Evolutionary conservation across 1,140 invertebrate genomes (phyloP).

Genomic region (Drosophila persimilis): DNA sequence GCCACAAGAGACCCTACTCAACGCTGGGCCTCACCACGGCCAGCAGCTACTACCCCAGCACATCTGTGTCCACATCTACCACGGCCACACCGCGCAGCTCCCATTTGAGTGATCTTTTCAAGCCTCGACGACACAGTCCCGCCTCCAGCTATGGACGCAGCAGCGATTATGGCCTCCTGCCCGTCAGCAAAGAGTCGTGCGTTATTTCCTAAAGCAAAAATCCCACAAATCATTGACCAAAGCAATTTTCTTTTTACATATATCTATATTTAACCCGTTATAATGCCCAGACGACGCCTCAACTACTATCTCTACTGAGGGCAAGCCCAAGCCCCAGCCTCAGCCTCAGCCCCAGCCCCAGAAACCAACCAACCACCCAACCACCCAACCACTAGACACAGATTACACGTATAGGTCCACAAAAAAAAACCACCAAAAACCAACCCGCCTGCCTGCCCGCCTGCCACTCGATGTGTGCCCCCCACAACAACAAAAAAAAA

Average conservation of each 20-base stretch:
- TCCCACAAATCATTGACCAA: constrained; percentile 44
- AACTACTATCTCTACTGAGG: constrained; percentile 71
- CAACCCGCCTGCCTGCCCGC: constrained; percentile 66
- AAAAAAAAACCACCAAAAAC: constrained; percentile 7
- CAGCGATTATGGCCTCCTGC: constrained; percentile 40
- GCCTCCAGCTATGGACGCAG: constrained; percentile 43
- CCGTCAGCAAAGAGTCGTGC: constrained; percentile 77
- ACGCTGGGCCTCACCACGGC: too few species aligned
- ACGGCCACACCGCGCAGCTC: constrained; percentile 40
- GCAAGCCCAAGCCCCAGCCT: constrained; percentile 23
- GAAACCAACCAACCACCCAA: constrained; percentile 13
- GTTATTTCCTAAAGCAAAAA: constrained; percentile 68
- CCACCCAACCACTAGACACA: constrained; percentile 4
- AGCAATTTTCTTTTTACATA: constrained; percentile 58
- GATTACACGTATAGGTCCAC: constrained; percentile 26
- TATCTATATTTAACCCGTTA: constrained; percentile 47
- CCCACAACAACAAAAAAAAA: too few species aligned
- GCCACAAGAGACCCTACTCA: constrained; percentile 1
- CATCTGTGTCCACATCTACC: constrained; percentile 1
- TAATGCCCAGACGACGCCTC: constrained; percentile 62
- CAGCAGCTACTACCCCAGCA: constrained; percentile 42
- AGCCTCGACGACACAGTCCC: constrained; percentile 59
- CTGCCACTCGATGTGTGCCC: too few species aligned
- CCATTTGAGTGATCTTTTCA: constrained; percentile 69
- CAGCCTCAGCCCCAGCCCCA: too few species aligned